Evolutionary conservation across 2,113 vertebrate genomes (phyloP).

Genomic region (Fukomys damarensis): DNA sequence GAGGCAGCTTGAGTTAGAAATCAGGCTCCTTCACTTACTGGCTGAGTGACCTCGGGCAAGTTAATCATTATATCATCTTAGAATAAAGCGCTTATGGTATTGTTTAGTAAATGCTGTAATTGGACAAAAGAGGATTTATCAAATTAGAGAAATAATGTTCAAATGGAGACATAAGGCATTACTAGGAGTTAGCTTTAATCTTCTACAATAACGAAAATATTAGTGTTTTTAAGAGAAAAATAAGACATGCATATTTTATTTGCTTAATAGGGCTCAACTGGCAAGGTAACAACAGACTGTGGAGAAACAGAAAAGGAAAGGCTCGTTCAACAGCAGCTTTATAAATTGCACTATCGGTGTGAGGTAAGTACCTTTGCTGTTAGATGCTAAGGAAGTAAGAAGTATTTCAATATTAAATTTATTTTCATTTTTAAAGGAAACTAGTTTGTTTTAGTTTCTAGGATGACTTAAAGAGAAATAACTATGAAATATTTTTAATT

Average conservation of each 20-base stretch:
- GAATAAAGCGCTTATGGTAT: neutral
- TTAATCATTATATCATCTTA: neutral
- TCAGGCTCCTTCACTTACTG: neutral
- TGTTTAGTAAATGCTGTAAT: constrained; percentile 9
- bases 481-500: constrained; percentile 62
- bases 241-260: constrained; percentile 48
- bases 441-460: constrained; percentile 10
- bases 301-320: constrained; percentile 72
- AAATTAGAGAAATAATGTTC: constrained; percentile 20
- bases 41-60: neutral
- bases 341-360: constrained; percentile 74
- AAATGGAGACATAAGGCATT: neutral
- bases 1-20: neutral
- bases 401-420: neutral
- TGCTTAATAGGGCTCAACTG: constrained; percentile 67
- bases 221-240: constrained; percentile 33
- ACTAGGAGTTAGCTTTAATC: constrained; percentile 21
- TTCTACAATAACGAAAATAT: neutral
- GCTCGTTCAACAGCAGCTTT: constrained; percentile 68
- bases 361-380: constrained; percentile 72
- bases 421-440: neutral
- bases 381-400: neutral
- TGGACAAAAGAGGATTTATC: neutral
- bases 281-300: constrained; percentile 46
- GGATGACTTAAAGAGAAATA: constrained; percentile 42